A percentile compares a stretch with the other conserved stretches of the same genome.
Evolutionary conservation across 1,140 invertebrate species (phyloP).

Genomic region (Sitobion miscanthi): DNA sequence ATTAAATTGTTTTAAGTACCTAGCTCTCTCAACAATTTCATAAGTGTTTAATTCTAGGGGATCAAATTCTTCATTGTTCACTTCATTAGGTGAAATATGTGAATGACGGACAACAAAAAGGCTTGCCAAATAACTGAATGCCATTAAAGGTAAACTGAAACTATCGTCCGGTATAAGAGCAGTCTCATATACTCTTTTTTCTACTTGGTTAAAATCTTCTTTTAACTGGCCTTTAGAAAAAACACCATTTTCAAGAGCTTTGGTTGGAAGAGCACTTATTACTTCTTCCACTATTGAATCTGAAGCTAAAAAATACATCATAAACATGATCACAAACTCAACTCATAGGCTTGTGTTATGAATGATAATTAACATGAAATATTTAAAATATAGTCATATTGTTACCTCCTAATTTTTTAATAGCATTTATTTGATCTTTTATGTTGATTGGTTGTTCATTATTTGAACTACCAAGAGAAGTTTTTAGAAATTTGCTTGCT

Average conservation of each 20-base stretch:
- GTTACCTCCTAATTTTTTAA: slow-evolving; percentile 45
- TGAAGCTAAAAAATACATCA: not conserved
- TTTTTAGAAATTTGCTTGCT: slow-evolving; percentile 2
- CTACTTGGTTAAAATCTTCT: slow-evolving; percentile 82
- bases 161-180: slow-evolving; percentile 65
- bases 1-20: slow-evolving; percentile 65
- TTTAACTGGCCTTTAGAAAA: slow-evolving; percentile 83
- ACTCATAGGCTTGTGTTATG: not conserved
- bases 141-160: slow-evolving; percentile 78
- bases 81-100: slow-evolving; percentile 71
- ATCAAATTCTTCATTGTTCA: slow-evolving; percentile 73
- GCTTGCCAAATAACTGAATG: slow-evolving; percentile 87
- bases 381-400: not conserved
- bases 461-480: not conserved
- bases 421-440: slow-evolving; percentile 43
- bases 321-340: not conserved
- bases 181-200: slow-evolving; percentile 56
- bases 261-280: slow-evolving; percentile 73
- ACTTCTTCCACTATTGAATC: slow-evolving; percentile 23
- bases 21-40: slow-evolving; percentile 84
- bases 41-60: slow-evolving; percentile 79
- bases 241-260: slow-evolving; percentile 79
- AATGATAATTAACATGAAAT: not conserved
- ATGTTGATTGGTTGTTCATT: slow-evolving; percentile 29
- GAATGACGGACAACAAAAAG: slow-evolving; percentile 72